These are phyloP conservation scores for Brenthis ino DNA, from an alignment of 2,888 invertebrate species.

Conservation along the genomic window DNA sequence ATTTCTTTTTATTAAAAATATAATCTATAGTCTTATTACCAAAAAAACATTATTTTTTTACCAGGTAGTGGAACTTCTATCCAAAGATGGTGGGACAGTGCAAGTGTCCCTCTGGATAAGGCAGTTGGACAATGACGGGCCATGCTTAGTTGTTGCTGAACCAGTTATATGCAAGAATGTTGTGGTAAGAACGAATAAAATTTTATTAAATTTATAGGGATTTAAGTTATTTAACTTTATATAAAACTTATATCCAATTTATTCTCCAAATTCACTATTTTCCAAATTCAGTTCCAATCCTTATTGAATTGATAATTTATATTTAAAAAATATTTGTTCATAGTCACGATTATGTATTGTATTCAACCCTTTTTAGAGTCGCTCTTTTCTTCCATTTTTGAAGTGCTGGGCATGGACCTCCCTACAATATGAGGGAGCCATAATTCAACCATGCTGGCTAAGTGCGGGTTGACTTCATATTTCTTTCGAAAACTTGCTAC, in stretches of 20 bases:
- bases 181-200: constrained; percentile 58
- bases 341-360: too few relatives aligned
- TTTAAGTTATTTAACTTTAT: not conserved
- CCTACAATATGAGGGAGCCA: too few relatives aligned
- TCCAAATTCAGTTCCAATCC: too few relatives aligned
- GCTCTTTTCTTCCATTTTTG: too few relatives aligned
- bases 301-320: too few relatives aligned
- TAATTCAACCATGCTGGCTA: too few relatives aligned
- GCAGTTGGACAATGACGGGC: constrained; percentile 80
- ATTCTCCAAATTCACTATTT: too few relatives aligned
- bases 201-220: not conserved
- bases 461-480: too few relatives aligned
- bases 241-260: not conserved
- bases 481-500: too few relatives aligned
- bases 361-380: too few relatives aligned
- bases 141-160: constrained; percentile 85
- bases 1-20: not conserved
- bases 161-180: constrained; percentile 84
- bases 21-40: not conserved
- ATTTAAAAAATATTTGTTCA: too few relatives aligned
- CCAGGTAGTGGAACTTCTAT: constrained; percentile 84
- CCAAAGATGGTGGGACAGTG: constrained; percentile 78
- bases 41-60: not conserved
- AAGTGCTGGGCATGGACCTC: too few relatives aligned
- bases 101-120: constrained; percentile 86